phyloP scores from a whole-genome alignment of 2,888 invertebrate genomes.

The Caenorhabditis becei region DNA sequence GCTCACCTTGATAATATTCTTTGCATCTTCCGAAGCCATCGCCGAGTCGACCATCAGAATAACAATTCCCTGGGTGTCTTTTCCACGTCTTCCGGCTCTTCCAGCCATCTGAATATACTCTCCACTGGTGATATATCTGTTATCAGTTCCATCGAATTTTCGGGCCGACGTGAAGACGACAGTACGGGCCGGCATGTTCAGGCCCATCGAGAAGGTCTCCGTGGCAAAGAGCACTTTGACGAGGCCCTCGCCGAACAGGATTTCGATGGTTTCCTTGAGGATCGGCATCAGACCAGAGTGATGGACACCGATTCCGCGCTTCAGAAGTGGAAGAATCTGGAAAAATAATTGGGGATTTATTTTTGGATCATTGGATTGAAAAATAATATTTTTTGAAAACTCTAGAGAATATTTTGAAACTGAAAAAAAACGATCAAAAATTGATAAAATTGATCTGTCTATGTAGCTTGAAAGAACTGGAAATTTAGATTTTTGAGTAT shows the following conservation, averaged over 20 bases:
- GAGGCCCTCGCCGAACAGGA: conserved; percentile 96
- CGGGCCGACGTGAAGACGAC: conserved; percentile 95
- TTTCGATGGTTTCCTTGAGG: conserved; percentile 98
- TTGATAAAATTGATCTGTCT: too few species aligned
- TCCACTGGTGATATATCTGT: conserved; percentile 89
- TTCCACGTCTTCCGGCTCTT: conserved; percentile 91
- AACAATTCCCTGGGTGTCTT: conserved; percentile 96
- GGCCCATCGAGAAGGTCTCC: conserved; percentile 99
- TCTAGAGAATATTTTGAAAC: not conserved
- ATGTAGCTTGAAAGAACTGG: too few species aligned
- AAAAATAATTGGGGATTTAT: conserved; percentile 4
- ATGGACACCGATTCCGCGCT: conserved; percentile 98
- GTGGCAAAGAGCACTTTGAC: conserved; percentile 97
- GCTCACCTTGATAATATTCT: conserved; percentile 84
- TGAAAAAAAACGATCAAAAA: too few species aligned
- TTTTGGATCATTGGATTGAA: not conserved
- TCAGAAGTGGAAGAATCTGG: conserved; percentile 90
- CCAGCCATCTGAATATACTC: conserved; percentile 99
- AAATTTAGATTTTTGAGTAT: too few species aligned
- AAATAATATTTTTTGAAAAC: not conserved
- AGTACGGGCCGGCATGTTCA: conserved; percentile 99
- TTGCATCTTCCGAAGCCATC: conserved; percentile 86
- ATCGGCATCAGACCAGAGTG: conserved; percentile 93
- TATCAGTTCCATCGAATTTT: conserved; percentile 97
- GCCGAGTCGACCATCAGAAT: conserved; percentile 99